Evolutionary conservation across 2,113 vertebrate genomes (phyloP), one percentile per base, ranked within the genome.

Genomic region (Pterocles burchelli): DNA sequence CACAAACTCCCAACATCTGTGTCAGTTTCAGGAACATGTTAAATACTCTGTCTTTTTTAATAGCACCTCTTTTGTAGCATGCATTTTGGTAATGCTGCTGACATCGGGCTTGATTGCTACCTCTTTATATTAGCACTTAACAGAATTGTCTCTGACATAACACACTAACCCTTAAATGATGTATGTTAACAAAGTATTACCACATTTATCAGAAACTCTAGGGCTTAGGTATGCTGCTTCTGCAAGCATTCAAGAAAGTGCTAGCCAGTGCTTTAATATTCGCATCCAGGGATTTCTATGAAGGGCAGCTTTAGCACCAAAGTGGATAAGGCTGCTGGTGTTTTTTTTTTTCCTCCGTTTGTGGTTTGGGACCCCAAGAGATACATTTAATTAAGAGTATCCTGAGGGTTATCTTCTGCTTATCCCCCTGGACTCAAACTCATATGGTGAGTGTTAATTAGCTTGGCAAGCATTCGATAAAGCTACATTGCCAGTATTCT

Each of bases 381-480:
- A 91, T 41, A 20, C 25, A 65, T 65, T 87, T 95, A 95, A 92
- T 92, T 89, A 93, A 83, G 38, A 57, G 24, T 57, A 48, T 81
- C 92, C 92, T 84, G 80, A 88, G 89, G 72, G 75, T 95, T 91
- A 70, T 41, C 82, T 57, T 96, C 77, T 55, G 62, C 80, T 76
- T 79, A 33, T 89, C 77, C 71, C 86, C 36, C 6, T 17, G 72
- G 92, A 88, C 83, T 84, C 25, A 83, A 90, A 73, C 33, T 76
- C 90, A 76, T 59, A 72, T 72, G 87, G 49, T 61, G n/a, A 86
- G 70, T 45, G 87, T 92, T 96, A 95, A 96, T 96, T 89, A 92
- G 59, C 21, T 41, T 91, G 87, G 93, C 90, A 94, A 96, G 86
- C 73, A 59, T 52, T 88, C 31, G 0, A 71, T 83, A 51, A 73